Evolutionary conservation across 2,888 invertebrate species (phyloP), one percentile per base, ranked within the genome.

Genomic region (Orchesella flavescens): DNA sequence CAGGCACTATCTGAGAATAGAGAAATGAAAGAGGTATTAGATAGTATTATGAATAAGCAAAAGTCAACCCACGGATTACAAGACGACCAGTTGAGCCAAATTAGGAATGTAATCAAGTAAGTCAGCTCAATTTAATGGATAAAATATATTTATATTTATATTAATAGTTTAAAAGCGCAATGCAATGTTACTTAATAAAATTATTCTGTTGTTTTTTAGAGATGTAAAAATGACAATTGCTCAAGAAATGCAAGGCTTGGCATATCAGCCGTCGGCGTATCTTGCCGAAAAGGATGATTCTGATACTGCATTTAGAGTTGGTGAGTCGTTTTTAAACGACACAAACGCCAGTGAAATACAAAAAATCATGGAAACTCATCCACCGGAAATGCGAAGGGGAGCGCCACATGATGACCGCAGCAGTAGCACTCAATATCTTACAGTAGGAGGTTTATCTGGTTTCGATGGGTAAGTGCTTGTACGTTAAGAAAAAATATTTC

Each of bases 291-390:
- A 74, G 19, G 61, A 82, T 21, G 61, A 46, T 23, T 65, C 75
- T 10, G 72, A 83, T 72, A 55, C 77, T 12, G 59, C 74, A n/a
- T 75, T 83, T 10, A 34, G 69, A 9, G 63, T 81, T 15, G 81
- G 68, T 7, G 80, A 78, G 13, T 83, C 83, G 0, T 66, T 74
- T 24, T 68, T 86, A 9, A 85, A 85, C 68, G 86, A 86, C 19
- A 83, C 85, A 12, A 86, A 85, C 53, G 73, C 82, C 0, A 84
- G 84, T 44, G 86, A 86, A 83, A 83, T 86, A 66, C 84, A 82
- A 57, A 55, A 46, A 43, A 86, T 86, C 55, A 65, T 86, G 4
- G 78, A 73, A 15, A 34, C 53, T 1, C n/a, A 83, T 17, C 61
- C 69, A 3, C 46, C 69, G 15, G 72, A 81, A 74, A 55, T 55